Base-by-base conservation (phyloP, 2,113 vertebrate species). In the Lichenostomus cassidix region DNA sequence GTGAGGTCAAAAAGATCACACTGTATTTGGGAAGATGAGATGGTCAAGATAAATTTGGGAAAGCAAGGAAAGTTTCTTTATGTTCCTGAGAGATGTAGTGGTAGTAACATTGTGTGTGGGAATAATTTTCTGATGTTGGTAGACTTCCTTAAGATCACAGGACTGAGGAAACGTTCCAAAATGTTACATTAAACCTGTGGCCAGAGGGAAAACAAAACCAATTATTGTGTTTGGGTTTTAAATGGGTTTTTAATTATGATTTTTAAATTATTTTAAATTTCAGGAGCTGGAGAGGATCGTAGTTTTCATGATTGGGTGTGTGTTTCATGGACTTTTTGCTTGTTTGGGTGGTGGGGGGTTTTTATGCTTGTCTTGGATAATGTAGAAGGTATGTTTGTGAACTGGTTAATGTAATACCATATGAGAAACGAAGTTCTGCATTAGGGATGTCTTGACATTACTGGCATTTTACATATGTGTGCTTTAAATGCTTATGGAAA, bases 291-390 rank as follows among this genome's bases (percentile, higher is more conserved):
- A 46, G 15, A 15, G 9, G 4, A 2, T 41, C 52, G 15, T 5
- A 59, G 35, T 50, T 70, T 28, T 50, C 18, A 11, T 77, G 5
- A 16, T 17, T 19, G 13, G 6, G 2, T 11, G 12, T 31, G 5
- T 29, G 5, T 29, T 73, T 46, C 0, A 0, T 39, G 17, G 33
- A 53, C 17, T 14, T 25, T 15, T 58, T 49, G 7, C 47, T 42
- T 39, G 14, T 53, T 59, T 62, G 9, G 2, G 6, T 42, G 13
- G 9, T 71, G 9, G 6, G 11, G 0, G 0, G 12, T 62, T 50
- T 83, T 25, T 10, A 21, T 53, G 15, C 28, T 4, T 70, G 19
- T 27, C 7, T 73, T 83, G 15, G 33, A 33, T 49, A 55, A 62
- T 29, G 3, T 25, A 42, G 12, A 46, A 79, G 41, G 10, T 25